Conservation (phyloP, 2,888 invertebrate species). For the Amphipyra tragopoginis region DNA sequence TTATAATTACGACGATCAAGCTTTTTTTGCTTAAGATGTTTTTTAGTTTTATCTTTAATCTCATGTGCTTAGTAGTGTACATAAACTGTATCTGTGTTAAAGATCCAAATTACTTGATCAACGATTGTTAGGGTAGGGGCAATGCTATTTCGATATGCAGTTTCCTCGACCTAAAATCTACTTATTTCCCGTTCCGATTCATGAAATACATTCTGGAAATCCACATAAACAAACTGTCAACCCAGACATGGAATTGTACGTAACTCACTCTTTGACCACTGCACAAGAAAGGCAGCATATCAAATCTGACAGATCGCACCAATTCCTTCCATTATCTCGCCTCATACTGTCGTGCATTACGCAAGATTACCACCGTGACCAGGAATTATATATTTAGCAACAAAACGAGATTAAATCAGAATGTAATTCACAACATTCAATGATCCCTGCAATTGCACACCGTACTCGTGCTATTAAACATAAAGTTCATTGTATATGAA, state of each 20-base stretch:
- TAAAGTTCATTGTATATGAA: conserved; percentile 50
- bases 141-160: no score
- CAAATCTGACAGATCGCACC: conserved; percentile 25
- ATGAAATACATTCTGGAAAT: conserved; percentile 6
- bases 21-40: conserved; percentile 1
- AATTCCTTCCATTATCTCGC: conserved; percentile 40
- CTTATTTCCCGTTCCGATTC: background rate
- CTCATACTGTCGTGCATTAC: conserved; percentile 31
- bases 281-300: conserved; percentile 15
- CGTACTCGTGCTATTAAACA: conserved; percentile 36
- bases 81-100: no score
- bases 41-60: no score
- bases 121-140: no score
- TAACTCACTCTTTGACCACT: conserved; percentile 19
- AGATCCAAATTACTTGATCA: no score
- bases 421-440: conserved; percentile 52
- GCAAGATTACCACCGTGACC: conserved; percentile 29
- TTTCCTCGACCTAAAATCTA: conserved; percentile 7
- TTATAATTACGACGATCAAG: conserved; percentile 41
- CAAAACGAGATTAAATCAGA: conserved; percentile 45
- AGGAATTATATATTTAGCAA: conserved; percentile 47
- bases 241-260: background rate
- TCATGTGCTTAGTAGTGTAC: no score
- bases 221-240: conserved; percentile 19
- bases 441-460: conserved; percentile 35